Base-by-base conservation (phyloP, 1,140 invertebrate genomes). In the Arion vulgaris region DNA sequence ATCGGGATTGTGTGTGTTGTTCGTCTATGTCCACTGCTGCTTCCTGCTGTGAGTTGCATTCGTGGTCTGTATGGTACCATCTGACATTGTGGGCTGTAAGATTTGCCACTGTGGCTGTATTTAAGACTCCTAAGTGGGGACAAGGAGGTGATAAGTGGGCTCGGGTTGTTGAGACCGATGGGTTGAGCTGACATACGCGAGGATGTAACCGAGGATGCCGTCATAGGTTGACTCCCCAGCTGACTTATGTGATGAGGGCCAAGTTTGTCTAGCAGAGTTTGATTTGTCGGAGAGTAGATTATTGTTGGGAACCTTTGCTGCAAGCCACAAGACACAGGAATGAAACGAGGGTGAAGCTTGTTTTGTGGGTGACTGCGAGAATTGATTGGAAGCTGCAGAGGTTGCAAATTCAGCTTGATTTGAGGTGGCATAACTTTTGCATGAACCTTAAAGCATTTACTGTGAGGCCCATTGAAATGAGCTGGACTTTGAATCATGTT, bases 91-190 rank as follows among this genome's bases (percentile, higher is more conserved):
- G 51, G 39, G 57, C 76, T 66, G 76, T 78, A 78, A 0, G 49
- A 19, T 49, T 68, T 57, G 7, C 19, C 66, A 57, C 13, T 49
- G 32, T 68, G 53, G 26, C 23, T 62, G 76, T 78, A 78, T 36
- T 78, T 78, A 36, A 78, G 23, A 39, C 28, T 66, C 28, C 76
- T 53, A 13, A 80, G 68, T 0, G 78, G 78, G 23, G 78, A 69
- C 62, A 80, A 66, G 28, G 78, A 80, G 26, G 78, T 80, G 38
- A 80, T 80, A 13, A 80, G 78, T 17, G 78, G 68, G 78, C 78
- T 71, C 11, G 28, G 62, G 19, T 66, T 36, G 28, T 15, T 71
- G 2, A 80, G 38, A 11, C 62, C 41, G 19, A 69, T 45, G 41
- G 62, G 32, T 19, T 45, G 62, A 28, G 78, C n/a, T 34, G 66